Evolutionary conservation across 2,797 vertebrate genomes (phyloP).

Genomic region (Syngnathus rostellatus): DNA sequence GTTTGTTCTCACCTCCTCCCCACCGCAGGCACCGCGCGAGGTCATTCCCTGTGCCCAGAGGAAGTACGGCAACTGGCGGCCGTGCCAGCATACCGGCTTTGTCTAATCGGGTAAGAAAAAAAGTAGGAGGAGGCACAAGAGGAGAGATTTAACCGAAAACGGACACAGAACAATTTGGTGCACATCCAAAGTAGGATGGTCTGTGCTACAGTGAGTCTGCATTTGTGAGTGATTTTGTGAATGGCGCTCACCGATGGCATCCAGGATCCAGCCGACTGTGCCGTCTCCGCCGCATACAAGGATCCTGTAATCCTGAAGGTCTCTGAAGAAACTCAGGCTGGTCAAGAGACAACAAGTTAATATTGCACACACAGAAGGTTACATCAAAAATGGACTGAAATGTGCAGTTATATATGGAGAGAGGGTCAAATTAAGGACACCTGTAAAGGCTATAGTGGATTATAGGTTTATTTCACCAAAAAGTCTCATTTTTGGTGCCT

Average conservation of each 20-base stretch:
- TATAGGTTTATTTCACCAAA: not conserved
- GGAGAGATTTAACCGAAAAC: not conserved
- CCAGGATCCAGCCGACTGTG: conserved; percentile 92
- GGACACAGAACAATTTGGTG: not conserved
- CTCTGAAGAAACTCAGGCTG: conserved; percentile 85
- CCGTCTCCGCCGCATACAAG: conserved; percentile 91
- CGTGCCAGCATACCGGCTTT: conserved; percentile 72
- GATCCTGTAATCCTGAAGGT: conserved; percentile 76
- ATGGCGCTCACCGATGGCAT: conserved; percentile 78
- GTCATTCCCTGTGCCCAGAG: conserved; percentile 91
- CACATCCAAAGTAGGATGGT: not conserved
- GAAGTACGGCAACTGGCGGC: conserved; percentile 86
- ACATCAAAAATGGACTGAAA: no score
- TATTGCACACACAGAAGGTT: not conserved
- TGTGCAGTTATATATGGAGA: not conserved
- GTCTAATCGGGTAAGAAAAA: conserved; percentile 57
- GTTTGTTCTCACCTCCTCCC: conserved; percentile 80
- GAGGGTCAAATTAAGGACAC: not conserved
- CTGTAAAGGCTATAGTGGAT: not conserved
- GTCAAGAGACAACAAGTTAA: conserved; percentile 9
- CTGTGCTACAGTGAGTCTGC: not conserved
- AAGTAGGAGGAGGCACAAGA: not conserved
- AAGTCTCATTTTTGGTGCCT: not conserved
- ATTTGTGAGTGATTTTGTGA: not conserved
- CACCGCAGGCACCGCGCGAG: conserved; percentile 88